Base-by-base conservation (phyloP, 2,797 vertebrate species). In the Synaphobranchus kaupii region DNA sequence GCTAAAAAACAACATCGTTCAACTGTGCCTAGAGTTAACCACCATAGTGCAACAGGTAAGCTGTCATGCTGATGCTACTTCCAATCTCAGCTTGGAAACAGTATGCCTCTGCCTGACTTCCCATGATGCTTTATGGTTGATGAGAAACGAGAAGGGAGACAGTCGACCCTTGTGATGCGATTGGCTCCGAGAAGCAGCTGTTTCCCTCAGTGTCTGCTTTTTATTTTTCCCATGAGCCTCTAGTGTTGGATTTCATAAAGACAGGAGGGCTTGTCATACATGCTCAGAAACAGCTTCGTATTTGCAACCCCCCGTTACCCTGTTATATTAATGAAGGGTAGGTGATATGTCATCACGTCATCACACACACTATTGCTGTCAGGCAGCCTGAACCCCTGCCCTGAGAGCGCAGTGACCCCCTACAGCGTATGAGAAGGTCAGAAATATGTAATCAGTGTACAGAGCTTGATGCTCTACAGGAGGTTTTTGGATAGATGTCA, bases 1-100 rank as follows among this genome's bases (percentile, higher is more conserved):
- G 92, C 93, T 97, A 94, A 97, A 97, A 95, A 97, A 95, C 91
- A 95, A 97, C 91, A 96, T 97, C 90, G 96, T 97, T 94, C 96
- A 97, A 94, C 94, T 96, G 93, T 97, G 96, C 94, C 95, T 96
- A 94, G 96, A 97, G 94, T 93, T 97, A 89, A 97, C 96, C 85
- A 94, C 97, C 90, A 96, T 97, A 88, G 96, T 97, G 93, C 96
- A 97, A 93, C 96, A 97, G 96, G 96, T 97, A 95, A 92, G 84
- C 25, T 68, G 56, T 47, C 50, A 39, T 17, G 7, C n/a, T 15
- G 44, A 9, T 50, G 39, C 34, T 15, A 47, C 68, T 71, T n/a
- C 68, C 13, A 31, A 71, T 34, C 68, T 34, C 28, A 34, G 10
- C n/a, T 71, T 44, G 31, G 17, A 44, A 34, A 20, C 34, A 44